Evolutionary conservation across 2,113 vertebrate species (phyloP).

Genomic region (Nestor notabilis): DNA sequence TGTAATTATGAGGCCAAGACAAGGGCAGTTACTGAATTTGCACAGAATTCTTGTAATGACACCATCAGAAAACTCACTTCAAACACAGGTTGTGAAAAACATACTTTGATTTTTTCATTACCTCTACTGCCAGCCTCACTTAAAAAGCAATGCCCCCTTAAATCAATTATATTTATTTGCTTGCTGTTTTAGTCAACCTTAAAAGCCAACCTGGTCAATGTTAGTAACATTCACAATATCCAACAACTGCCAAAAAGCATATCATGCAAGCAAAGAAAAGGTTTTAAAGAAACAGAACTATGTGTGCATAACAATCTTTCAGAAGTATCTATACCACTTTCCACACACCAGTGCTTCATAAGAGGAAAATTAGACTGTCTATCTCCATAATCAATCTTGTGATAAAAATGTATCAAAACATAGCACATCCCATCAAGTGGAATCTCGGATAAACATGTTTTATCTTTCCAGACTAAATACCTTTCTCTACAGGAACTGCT

Average conservation of each 20-base stretch:
- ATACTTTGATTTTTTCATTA: neutral
- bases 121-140: neutral
- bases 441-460: neutral
- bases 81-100: neutral
- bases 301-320: neutral
- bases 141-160: neutral
- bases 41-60: neutral
- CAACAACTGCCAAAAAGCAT: neutral
- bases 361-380: neutral
- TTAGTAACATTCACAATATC: neutral
- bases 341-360: neutral
- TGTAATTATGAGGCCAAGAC: neutral
- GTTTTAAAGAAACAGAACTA: neutral
- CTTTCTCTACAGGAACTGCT: neutral
- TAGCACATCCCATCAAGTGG: neutral
- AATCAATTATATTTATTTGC: neutral
- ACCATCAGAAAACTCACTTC: neutral
- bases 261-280: neutral
- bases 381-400: rapidly evolving
- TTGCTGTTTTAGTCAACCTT: neutral
- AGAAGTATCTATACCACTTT: neutral
- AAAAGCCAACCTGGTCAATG: neutral
- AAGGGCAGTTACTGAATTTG: neutral
- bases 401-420: neutral
- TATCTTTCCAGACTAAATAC: neutral